Evolutionary conservation across 2,113 vertebrate genomes (phyloP).

Genomic region (Percina caprodes): DNA sequence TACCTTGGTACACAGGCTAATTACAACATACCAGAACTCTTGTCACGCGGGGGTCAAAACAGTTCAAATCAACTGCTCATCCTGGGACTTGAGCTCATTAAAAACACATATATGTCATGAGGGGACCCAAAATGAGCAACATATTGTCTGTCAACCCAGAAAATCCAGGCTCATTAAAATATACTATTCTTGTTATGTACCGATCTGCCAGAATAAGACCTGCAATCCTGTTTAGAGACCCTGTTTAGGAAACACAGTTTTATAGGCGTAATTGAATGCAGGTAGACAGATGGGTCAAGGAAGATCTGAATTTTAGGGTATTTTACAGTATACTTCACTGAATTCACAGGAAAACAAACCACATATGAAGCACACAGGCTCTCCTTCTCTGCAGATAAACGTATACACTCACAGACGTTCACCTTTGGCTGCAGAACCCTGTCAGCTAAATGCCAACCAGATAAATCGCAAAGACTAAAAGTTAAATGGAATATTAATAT

Average conservation of each 20-base stretch:
- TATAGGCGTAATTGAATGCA: conserved; percentile 7
- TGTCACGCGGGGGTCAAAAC: conserved; percentile 46
- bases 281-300: conserved; percentile 1
- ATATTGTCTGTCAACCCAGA: conserved; percentile 41
- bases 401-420: conserved; percentile 13
- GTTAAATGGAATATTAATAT: conserved; percentile 71
- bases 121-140: conserved; percentile 27
- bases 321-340: neutral
- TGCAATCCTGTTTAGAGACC: conserved; percentile 7
- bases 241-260: conserved; percentile 20
- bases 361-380: conserved; percentile 5
- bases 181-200: conserved; percentile 39
- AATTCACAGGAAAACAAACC: neutral
- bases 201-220: conserved; percentile 1
- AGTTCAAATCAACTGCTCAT: conserved; percentile 25
- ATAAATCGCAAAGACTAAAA: conserved; percentile 68
- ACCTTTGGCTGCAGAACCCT: conserved; percentile 46
- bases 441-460: conserved; percentile 69
- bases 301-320: conserved; percentile 9
- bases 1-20: conserved; percentile 48
- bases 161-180: conserved; percentile 57
- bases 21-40: conserved; percentile 56
- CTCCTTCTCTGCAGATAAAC: neutral
- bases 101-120: conserved; percentile 35
- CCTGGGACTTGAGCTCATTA: conserved; percentile 57